A percentile compares a stretch with the other conserved stretches of the same genome.
Evolutionary conservation across 2,888 invertebrate species (phyloP).

Genomic region (Stenurella melanura): DNA sequence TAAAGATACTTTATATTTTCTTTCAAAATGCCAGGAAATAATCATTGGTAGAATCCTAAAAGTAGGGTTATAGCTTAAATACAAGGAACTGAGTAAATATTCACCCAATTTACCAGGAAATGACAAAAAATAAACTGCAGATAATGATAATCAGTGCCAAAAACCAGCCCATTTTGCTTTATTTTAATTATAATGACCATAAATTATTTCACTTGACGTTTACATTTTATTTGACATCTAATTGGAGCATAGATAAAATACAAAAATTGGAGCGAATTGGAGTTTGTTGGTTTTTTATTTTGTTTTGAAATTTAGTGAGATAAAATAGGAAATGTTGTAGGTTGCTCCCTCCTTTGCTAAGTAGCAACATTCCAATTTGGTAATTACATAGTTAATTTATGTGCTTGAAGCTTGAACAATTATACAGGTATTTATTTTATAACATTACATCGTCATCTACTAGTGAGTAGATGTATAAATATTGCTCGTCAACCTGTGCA

Average conservation of each 20-base stretch:
- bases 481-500: too few relatives aligned
- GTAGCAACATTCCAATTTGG: not conserved
- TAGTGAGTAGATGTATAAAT: too few relatives aligned
- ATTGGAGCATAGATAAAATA: too few relatives aligned
- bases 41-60: constrained; percentile 85
- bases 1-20: constrained; percentile 86
- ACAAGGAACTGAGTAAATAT: not conserved
- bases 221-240: constrained; percentile 29
- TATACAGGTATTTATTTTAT: too few relatives aligned
- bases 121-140: constrained; percentile 55
- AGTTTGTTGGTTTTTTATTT: too few relatives aligned
- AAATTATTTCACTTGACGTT: constrained; percentile 1
- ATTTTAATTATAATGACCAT: not conserved
- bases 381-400: too few relatives aligned
- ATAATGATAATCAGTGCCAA: constrained; percentile 57
- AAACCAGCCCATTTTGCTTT: constrained; percentile 56
- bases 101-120: constrained; percentile 56
- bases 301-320: not conserved
- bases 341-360: not conserved
- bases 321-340: not conserved
- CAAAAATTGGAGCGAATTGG: too few relatives aligned
- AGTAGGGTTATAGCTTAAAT: constrained; percentile 40
- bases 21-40: constrained; percentile 87
- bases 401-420: too few relatives aligned
- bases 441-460: too few relatives aligned